These are phyloP conservation scores for Oxystoma pomonae DNA, from an alignment of 2,888 invertebrate genomes.

Conservation along the genomic window DNA sequence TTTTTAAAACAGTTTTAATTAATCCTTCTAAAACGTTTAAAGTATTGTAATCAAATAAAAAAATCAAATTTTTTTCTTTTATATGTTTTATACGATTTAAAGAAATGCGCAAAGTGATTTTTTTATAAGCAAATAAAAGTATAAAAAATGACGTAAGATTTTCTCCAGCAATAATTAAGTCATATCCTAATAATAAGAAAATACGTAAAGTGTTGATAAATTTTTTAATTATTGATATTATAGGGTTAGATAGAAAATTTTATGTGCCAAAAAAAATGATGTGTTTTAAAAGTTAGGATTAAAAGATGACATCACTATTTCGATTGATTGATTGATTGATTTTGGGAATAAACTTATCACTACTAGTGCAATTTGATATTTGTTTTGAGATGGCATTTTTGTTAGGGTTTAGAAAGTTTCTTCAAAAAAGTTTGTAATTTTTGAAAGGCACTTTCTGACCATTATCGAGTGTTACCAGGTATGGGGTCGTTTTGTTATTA, in stretches of 20 bases:
- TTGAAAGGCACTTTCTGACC: background rate
- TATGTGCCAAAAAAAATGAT: constrained; percentile 36
- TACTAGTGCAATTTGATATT: background rate
- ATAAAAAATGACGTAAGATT: background rate
- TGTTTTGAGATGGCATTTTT: constrained; percentile 15
- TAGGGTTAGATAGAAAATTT: constrained; percentile 27
- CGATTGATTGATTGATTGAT: no score
- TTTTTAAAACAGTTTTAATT: no score
- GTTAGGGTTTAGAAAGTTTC: background rate
- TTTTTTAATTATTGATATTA: constrained; percentile 1
- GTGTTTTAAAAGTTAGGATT: constrained; percentile 21
- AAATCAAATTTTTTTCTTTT: no score
- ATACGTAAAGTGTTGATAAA: background rate
- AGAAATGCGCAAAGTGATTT: no score
- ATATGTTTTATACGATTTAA: no score
- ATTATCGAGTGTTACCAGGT: background rate
- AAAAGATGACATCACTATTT: background rate
- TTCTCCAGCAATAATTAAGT: constrained; percentile 8
- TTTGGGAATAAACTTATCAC: background rate
- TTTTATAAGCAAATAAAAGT: background rate
- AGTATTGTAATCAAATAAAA: no score
- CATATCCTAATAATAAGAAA: constrained; percentile 8
- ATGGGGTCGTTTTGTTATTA: background rate
- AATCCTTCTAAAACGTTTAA: no score
- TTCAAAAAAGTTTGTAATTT: background rate